Conservation (phyloP, 2,797 vertebrate species). For the Manis javanica region DNA sequence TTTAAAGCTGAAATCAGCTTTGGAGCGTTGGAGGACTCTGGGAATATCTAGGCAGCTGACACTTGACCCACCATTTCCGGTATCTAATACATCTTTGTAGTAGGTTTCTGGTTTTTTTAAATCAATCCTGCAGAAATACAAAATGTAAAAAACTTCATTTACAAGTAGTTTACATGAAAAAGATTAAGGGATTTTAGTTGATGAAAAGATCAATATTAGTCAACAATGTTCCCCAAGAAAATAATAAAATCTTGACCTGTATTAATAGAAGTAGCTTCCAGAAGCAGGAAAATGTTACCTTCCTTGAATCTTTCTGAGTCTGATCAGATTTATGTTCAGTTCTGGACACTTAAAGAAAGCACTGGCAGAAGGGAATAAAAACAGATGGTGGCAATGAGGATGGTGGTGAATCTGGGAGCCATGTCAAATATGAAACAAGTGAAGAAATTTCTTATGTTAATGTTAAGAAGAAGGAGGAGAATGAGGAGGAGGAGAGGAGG, state of each 20-base stretch:
- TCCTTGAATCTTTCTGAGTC: neutral
- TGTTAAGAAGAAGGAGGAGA: neutral
- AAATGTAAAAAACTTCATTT: neutral
- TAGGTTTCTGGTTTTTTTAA: neutral
- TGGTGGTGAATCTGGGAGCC: neutral
- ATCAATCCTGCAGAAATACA: constrained; percentile 19
- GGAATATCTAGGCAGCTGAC: neutral
- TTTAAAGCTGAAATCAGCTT: neutral
- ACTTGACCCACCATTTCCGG: neutral
- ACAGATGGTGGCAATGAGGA: neutral
- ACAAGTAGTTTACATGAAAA: constrained; percentile 39
- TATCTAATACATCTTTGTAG: neutral
- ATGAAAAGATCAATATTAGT: constrained; percentile 17
- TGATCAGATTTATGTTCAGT: neutral
- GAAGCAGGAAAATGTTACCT: neutral
- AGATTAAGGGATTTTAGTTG: constrained; percentile 39
- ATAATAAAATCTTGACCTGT: constrained; percentile 28
- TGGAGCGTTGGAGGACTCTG: neutral
- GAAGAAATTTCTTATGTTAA: neutral
- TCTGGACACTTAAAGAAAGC: neutral
- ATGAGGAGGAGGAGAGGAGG: neutral
- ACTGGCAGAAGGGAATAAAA: neutral
- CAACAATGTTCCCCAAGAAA: neutral
- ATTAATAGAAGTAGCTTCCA: neutral
- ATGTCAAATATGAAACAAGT: neutral